These are phyloP conservation scores for Mastomys coucha DNA, from an alignment of 2,113 vertebrate genomes.

Conservation along the genomic window DNA sequence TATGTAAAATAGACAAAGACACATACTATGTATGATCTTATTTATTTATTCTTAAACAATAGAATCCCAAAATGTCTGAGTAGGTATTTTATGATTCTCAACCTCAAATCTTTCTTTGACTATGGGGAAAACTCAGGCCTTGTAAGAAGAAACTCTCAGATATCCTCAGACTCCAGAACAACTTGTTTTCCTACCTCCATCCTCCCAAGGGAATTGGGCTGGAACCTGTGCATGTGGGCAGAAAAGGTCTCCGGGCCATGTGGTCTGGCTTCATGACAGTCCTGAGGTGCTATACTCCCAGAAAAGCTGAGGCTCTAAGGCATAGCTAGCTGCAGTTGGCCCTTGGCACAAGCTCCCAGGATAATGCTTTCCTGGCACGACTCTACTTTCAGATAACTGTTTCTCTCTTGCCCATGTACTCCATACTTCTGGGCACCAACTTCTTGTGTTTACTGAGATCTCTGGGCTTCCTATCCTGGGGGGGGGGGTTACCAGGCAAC, in stretches of 20 bases:
- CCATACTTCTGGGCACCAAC: background rate
- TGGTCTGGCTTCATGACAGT: accelerated
- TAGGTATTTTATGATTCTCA: background rate
- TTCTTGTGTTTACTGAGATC: background rate
- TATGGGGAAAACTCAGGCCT: background rate
- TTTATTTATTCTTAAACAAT: background rate
- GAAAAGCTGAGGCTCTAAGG: background rate
- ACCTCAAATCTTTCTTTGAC: background rate
- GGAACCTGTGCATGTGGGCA: background rate
- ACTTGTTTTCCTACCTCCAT: no score
- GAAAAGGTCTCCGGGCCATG: background rate
- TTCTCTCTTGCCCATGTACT: background rate
- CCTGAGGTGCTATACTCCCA: background rate
- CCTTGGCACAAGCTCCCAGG: background rate
- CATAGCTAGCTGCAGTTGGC: background rate
- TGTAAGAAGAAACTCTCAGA: background rate
- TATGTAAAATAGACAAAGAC: background rate
- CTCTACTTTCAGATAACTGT: background rate
- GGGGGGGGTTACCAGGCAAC: accelerated
- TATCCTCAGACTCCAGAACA: background rate
- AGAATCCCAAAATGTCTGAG: background rate
- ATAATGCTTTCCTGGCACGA: accelerated
- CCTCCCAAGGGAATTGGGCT: background rate
- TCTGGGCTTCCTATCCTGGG: background rate
- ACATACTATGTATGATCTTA: background rate